Evolutionary conservation across 2,888 invertebrate genomes (phyloP).

Genomic region (Epicampocera succincta): DNA sequence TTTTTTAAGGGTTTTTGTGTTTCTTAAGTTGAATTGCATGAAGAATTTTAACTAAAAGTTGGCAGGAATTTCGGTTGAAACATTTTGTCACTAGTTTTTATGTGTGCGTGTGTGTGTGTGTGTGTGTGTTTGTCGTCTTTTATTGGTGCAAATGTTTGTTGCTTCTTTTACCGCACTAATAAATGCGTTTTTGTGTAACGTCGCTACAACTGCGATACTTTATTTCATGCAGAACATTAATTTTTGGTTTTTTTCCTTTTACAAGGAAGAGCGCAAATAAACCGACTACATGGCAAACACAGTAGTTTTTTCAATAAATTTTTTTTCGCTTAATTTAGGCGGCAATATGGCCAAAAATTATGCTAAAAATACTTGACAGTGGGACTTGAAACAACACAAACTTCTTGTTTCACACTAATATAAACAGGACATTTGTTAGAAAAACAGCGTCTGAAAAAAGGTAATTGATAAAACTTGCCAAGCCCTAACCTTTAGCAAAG

Average conservation of each 20-base stretch:
- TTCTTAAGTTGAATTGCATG: slow-evolving; percentile 33
- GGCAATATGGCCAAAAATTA: slow-evolving; percentile 49
- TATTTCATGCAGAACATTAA: slow-evolving; percentile 67
- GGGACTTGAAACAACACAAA: background rate
- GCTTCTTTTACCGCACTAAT: slow-evolving; percentile 54
- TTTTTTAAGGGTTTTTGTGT: background rate
- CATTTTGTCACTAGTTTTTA: background rate
- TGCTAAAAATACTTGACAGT: background rate
- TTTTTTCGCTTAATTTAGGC: slow-evolving; percentile 63
- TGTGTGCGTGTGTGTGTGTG: background rate
- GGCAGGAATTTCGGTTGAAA: slow-evolving; percentile 55
- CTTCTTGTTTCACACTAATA: too few species aligned
- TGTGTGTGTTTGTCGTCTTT: background rate
- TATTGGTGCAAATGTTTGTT: slow-evolving; percentile 3
- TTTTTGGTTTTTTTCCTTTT: slow-evolving; percentile 42
- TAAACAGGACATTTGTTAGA: too few species aligned
- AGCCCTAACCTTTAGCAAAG: too few species aligned
- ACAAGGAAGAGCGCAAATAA: slow-evolving; percentile 29
- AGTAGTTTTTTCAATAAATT: slow-evolving; percentile 56
- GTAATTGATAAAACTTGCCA: too few species aligned
- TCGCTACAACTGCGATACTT: slow-evolving; percentile 52
- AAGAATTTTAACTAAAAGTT: slow-evolving; percentile 57
- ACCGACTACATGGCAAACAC: slow-evolving; percentile 32
- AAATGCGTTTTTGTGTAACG: slow-evolving; percentile 60
- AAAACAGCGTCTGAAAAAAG: too few species aligned